Evolutionary conservation across 2,797 vertebrate genomes (phyloP).

Genomic region (Sebastes elongatus): DNA sequence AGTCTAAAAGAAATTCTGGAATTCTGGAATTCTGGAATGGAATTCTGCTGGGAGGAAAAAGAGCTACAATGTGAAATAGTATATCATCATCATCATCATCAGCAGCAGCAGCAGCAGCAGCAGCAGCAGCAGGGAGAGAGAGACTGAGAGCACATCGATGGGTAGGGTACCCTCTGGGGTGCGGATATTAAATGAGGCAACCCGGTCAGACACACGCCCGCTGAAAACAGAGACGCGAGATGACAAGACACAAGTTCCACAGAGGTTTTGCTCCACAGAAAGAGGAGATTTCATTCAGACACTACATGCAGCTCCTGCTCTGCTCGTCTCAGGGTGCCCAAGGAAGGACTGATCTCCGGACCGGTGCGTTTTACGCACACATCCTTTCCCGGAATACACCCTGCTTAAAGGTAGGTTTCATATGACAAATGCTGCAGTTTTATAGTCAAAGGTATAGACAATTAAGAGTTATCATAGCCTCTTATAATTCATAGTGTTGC

Average conservation of each 20-base stretch:
- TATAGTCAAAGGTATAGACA: not conserved
- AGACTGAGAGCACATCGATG: slow-evolving; percentile 50
- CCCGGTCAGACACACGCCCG: slow-evolving; percentile 22
- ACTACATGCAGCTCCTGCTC: not conserved
- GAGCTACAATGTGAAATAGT: slow-evolving; percentile 50
- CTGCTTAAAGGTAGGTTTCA: slow-evolving; percentile 23
- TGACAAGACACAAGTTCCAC: slow-evolving; percentile 49
- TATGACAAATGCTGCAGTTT: not conserved
- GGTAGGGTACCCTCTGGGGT: slow-evolving; percentile 37
- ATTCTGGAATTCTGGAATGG: not conserved
- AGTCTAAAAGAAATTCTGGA: not conserved
- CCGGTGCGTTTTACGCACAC: slow-evolving; percentile 53
- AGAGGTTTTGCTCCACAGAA: slow-evolving; percentile 26
- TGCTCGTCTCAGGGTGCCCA: slow-evolving; percentile 2
- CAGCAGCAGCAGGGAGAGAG: slow-evolving; percentile 1
- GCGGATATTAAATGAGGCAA: slow-evolving; percentile 32
- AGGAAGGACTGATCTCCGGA: slow-evolving; percentile 23
- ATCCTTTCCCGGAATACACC: slow-evolving; percentile 6
- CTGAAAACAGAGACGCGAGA: slow-evolving; percentile 25
- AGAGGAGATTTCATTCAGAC: slow-evolving; percentile 16
- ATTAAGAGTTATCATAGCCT: not conserved
- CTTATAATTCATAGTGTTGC: not conserved
- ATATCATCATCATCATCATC: slow-evolving; percentile 39
- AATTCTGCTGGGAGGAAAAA: slow-evolving; percentile 35
- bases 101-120: not conserved